These are phyloP conservation scores for Pampusana beccarii DNA, from an alignment of 2,113 vertebrate species.

Conservation along the genomic window DNA sequence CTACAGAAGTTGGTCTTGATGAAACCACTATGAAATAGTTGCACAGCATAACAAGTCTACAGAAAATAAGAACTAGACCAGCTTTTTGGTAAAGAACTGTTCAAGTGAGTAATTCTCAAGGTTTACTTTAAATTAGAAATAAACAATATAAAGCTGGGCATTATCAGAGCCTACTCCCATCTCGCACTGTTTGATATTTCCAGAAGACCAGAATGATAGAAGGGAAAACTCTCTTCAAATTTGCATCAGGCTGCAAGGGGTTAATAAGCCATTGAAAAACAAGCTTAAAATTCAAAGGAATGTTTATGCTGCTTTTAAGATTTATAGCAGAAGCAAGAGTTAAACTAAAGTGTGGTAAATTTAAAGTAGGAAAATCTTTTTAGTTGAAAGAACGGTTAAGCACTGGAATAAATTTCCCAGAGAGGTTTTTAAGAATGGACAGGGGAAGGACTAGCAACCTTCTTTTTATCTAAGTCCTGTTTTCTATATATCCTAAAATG, in stretches of 20 bases:
- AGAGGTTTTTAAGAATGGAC: neutral
- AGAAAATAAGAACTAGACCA: neutral
- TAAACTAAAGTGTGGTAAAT: neutral
- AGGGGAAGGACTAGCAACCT: neutral
- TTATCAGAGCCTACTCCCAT: neutral
- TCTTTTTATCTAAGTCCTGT: neutral
- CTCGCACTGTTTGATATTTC: rapidly evolving
- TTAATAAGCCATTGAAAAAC: neutral
- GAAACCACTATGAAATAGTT: neutral
- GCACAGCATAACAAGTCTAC: neutral
- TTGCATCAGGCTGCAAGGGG: neutral
- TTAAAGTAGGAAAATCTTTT: neutral
- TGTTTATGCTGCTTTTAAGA: neutral
- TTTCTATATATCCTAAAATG: neutral
- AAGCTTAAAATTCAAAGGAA: neutral
- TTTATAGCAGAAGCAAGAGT: neutral
- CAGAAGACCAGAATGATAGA: neutral
- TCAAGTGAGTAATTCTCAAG: neutral
- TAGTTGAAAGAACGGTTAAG: neutral
- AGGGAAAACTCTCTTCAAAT: neutral
- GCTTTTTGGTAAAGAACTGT: neutral
- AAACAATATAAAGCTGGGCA: neutral
- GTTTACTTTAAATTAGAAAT: neutral
- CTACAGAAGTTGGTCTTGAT: neutral
- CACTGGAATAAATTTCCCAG: neutral